Conservation (phyloP, 2,113 vertebrate species). For the Scomber colias region DNA sequence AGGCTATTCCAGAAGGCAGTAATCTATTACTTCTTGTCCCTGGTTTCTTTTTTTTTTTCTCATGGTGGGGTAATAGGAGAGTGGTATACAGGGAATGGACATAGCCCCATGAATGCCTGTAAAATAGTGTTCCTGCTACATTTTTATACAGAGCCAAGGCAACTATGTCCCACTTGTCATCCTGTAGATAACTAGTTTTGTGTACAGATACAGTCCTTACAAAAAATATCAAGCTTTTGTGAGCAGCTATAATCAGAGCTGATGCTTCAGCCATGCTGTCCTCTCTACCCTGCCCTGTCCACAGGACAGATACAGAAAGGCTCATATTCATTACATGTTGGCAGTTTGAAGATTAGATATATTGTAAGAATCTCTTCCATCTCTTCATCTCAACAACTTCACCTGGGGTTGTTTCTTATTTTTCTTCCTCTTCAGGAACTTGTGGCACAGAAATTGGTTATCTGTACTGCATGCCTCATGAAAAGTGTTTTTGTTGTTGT, state of each 20-base stretch:
- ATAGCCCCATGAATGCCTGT: neutral
- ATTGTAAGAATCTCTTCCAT: neutral
- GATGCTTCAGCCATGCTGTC: slow-evolving; percentile 26
- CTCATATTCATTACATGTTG: neutral
- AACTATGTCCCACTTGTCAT: slow-evolving; percentile 1
- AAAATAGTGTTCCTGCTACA: neutral
- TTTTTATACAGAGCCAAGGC: slow-evolving; percentile 20
- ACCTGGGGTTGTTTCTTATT: no score
- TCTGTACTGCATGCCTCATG: no score
- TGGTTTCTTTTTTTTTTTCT: neutral
- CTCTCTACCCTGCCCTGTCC: slow-evolving; percentile 16
- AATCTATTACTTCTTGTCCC: neutral
- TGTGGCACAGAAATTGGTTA: no score
- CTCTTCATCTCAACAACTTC: no score
- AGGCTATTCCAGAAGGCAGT: slow-evolving; percentile 3
- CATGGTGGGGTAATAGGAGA: neutral
- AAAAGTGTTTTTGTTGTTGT: neutral
- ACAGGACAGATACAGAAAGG: slow-evolving; percentile 6
- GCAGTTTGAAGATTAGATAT: slow-evolving; percentile 19
- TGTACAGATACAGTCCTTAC: slow-evolving; percentile 27
- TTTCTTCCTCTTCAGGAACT: no score
- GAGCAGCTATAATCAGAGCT: slow-evolving; percentile 24
- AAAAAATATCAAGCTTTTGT: slow-evolving; percentile 31
- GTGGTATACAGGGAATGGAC: neutral
- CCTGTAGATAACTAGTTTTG: slow-evolving; percentile 24